Percentiles rank a stretch among this genome's conserved stretches.
phyloP scores from a whole-genome alignment of 92 coral and sea anemone genomes.

The Ricordea florida region DNA sequence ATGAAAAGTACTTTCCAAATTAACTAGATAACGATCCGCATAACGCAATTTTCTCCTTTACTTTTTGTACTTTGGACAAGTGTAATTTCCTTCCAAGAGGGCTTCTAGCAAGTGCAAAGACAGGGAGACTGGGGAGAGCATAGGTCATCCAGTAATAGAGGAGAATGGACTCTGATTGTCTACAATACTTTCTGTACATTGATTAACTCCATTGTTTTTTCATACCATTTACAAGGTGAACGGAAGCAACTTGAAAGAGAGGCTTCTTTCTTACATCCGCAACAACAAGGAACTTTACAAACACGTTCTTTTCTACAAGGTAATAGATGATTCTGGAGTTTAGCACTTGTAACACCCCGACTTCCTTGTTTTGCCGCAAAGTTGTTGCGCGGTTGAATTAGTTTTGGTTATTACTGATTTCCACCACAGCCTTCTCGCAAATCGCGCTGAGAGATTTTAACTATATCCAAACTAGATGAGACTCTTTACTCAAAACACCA shows the following conservation, averaged over 20 bases:
- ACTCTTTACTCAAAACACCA: too few species aligned
- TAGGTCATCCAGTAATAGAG: neutral
- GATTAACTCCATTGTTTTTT: neutral
- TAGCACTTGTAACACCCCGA: neutral
- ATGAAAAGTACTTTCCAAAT: neutral
- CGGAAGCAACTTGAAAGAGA: constrained; percentile 61
- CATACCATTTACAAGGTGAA: neutral
- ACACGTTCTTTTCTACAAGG: constrained; percentile 75
- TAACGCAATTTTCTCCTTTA: too few species aligned
- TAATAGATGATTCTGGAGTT: neutral
- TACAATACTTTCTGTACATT: neutral
- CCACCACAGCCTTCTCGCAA: too few species aligned
- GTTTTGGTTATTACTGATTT: too few species aligned
- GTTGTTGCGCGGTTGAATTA: too few species aligned
- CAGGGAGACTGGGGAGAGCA: neutral
- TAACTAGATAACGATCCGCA: too few species aligned
- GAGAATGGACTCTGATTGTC: neutral
- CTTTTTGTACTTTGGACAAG: too few species aligned
- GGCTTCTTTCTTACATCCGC: constrained; percentile 49
- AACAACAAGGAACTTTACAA: constrained; percentile 66
- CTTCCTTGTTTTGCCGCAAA: too few species aligned
- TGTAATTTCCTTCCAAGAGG: too few species aligned
- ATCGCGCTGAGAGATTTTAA: too few species aligned
- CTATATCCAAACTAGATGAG: too few species aligned
- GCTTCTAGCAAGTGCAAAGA: neutral